These are phyloP conservation scores for Dasypus novemcinctus DNA, from an alignment of 2,113 vertebrate species.

Conservation along the genomic window DNA sequence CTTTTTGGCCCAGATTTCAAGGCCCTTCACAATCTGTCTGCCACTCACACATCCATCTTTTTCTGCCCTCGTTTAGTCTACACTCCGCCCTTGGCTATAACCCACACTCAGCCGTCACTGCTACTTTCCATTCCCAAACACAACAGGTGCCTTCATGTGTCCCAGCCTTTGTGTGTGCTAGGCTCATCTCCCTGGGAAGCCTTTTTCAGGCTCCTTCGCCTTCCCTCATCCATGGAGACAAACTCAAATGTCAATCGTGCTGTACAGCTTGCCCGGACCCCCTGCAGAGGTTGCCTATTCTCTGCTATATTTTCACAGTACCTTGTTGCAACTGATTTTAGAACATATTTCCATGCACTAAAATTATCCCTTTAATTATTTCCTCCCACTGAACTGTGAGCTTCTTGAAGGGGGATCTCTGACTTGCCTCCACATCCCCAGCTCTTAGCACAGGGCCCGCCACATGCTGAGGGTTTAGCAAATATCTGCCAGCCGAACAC, in stretches of 20 bases:
- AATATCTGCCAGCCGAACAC: not conserved
- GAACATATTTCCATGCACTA: not conserved
- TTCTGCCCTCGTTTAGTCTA: no score
- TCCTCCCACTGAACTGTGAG: not conserved
- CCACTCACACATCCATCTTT: not conserved
- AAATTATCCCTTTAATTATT: not conserved
- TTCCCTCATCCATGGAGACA: not conserved
- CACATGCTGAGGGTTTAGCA: rapidly evolving
- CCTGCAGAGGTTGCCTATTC: not conserved
- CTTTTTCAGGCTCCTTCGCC: not conserved
- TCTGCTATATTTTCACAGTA: not conserved
- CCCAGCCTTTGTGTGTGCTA: rapidly evolving
- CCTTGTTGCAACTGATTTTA: not conserved
- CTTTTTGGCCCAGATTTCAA: not conserved
- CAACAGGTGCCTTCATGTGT: rapidly evolving
- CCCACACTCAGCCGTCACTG: not conserved
- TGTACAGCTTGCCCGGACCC: not conserved
- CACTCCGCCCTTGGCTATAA: not conserved
- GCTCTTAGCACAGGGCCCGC: not conserved
- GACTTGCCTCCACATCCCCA: not conserved
- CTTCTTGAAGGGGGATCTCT: not conserved
- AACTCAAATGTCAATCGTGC: not conserved
- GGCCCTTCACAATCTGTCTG: not conserved
- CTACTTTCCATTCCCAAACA: not conserved
- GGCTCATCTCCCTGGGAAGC: not conserved